phyloP scores from a whole-genome alignment of 2,888 invertebrate genomes.

The Clanis bilineata region DNA sequence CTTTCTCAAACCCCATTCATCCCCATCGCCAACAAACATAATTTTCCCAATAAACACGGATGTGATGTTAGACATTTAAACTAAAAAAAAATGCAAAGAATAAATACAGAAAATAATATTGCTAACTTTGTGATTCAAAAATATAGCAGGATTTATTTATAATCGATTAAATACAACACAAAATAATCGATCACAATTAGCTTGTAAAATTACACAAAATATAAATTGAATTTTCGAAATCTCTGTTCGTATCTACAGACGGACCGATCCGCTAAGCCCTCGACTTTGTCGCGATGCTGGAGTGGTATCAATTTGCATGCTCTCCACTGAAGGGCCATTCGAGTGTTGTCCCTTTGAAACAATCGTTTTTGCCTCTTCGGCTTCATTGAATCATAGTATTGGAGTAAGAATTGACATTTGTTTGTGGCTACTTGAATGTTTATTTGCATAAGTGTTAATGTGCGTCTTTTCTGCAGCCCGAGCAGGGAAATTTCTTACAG shows the following conservation, averaged over 20 bases:
- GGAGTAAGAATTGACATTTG: constrained; percentile 22
- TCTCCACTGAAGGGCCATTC: constrained; percentile 53
- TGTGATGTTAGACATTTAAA: no score
- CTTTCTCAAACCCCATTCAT: no score
- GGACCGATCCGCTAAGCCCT: constrained; percentile 30
- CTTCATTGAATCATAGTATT: constrained; percentile 25
- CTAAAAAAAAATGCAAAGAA: no score
- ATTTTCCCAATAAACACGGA: no score
- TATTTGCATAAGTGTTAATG: background rate
- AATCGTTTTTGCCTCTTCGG: constrained; percentile 60
- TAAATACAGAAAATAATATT: no score
- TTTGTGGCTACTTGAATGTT: background rate
- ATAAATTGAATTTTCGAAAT: background rate
- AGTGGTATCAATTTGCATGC: constrained; percentile 76
- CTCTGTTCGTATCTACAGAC: background rate
- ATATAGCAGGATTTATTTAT: background rate
- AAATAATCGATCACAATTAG: background rate
- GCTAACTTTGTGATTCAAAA: background rate
- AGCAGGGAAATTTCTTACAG: no score
- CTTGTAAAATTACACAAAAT: background rate
- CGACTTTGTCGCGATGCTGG: constrained; percentile 52
- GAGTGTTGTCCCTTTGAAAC: constrained; percentile 70
- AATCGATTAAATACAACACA: background rate
- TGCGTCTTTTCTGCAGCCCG: background rate
- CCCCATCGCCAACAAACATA: no score